Percentiles rank a stretch among this genome's conserved stretches.
Evolutionary conservation across 2,888 invertebrate species (phyloP).

Genomic region (Onthophagus sagittarius): DNA sequence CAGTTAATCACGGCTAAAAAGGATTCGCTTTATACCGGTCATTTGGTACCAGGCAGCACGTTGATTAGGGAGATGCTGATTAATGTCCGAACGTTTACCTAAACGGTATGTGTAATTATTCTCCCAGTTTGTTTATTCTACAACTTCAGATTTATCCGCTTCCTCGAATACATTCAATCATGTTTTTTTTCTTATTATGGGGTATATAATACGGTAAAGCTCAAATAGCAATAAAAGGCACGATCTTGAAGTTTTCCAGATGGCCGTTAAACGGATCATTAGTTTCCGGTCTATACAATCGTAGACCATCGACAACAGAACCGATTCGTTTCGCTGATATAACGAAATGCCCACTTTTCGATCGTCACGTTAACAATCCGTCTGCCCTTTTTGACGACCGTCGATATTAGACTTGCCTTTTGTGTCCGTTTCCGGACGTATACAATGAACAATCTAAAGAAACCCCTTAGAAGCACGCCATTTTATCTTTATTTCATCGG

Average conservation of each 20-base stretch:
- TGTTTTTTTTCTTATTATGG: too few species aligned
- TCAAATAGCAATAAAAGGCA: neutral
- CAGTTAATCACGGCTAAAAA: slow-evolving; percentile 33
- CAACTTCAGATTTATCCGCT: neutral
- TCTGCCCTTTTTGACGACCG: neutral
- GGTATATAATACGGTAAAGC: too few species aligned
- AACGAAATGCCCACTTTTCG: neutral
- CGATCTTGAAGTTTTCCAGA: neutral
- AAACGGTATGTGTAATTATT: neutral
- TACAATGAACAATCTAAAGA: neutral
- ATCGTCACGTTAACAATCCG: neutral
- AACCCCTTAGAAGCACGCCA: neutral
- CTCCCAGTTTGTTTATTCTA: neutral
- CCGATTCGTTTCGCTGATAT: neutral
- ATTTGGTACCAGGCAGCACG: slow-evolving; percentile 29
- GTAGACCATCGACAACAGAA: neutral
- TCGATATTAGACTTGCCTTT: neutral
- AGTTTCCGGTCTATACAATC: neutral
- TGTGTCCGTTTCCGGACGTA: neutral
- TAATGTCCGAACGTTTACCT: slow-evolving; percentile 15
- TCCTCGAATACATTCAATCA: neutral
- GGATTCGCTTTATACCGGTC: slow-evolving; percentile 29
- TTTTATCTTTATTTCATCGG: neutral
- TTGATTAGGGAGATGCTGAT: slow-evolving; percentile 28
- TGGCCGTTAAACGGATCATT: neutral